Percentiles rank a stretch among this genome's conserved stretches.
Evolutionary conservation across 2,113 vertebrate species (phyloP).

Genomic region (Helogale parvula): DNA sequence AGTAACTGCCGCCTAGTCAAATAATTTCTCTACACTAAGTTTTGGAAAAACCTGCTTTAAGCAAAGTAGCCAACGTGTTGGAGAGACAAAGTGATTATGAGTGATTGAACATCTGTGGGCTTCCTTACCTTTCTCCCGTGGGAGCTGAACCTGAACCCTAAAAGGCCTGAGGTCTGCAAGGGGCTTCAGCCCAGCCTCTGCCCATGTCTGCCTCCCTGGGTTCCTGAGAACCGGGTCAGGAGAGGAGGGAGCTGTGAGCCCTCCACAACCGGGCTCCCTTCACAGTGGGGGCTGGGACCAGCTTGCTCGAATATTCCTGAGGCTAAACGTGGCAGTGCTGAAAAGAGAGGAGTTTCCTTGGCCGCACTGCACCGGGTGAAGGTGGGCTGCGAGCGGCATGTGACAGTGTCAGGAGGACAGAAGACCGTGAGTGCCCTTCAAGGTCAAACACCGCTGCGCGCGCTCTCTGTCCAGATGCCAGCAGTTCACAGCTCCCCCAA

Average conservation of each 20-base stretch:
- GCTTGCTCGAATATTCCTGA: too few relatives aligned
- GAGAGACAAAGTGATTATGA: neutral
- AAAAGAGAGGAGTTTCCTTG: neutral
- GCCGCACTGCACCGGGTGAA: neutral
- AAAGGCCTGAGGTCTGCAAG: too few relatives aligned
- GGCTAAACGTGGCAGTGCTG: neutral
- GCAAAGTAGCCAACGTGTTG: neutral
- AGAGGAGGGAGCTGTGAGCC: neutral
- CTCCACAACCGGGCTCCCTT: neutral
- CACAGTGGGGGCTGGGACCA: neutral
- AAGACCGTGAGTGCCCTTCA: neutral
- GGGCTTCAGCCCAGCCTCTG: neutral
- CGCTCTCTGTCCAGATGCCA: slow-evolving; percentile 12
- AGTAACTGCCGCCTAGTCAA: neutral
- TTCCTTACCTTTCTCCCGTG: neutral
- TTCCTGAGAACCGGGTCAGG: neutral
- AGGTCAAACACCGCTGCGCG: neutral
- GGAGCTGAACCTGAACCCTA: neutral
- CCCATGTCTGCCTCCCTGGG: accelerated
- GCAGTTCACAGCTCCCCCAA: neutral
- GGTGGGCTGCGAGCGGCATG: neutral
- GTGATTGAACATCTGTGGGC: too few relatives aligned
- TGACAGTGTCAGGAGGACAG: neutral
- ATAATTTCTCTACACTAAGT: neutral
- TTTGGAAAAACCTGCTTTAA: neutral